Conservation (phyloP, 1,140 invertebrate species). For the Scaptomyza hsui region DNA sequence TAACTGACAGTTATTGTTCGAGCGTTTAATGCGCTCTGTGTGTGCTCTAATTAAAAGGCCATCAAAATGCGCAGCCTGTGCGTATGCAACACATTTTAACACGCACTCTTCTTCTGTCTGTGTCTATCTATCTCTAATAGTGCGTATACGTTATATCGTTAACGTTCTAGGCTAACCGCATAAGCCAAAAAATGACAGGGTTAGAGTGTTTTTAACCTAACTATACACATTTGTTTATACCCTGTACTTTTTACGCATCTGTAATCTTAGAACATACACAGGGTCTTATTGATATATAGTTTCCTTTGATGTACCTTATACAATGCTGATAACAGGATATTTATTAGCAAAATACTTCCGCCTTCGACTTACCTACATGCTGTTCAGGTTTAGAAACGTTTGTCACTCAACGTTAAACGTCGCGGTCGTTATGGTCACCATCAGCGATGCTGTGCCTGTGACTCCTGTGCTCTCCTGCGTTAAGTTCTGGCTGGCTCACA, state of each 20-base stretch:
- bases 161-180: conserved; percentile 11
- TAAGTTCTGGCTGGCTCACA: conserved; percentile 1
- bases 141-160: conserved; percentile 38
- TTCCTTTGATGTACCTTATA: too few species aligned
- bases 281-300: too few species aligned
- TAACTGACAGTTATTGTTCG: conserved; percentile 20
- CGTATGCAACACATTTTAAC: conserved; percentile 17
- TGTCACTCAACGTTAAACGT: conserved; percentile 28
- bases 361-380: not conserved
- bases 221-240: not conserved
- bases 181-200: not conserved
- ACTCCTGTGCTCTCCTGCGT: conserved; percentile 9
- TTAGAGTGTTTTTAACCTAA: not conserved
- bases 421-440: conserved; percentile 29
- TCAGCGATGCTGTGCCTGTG: conserved; percentile 1
- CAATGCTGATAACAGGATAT: too few species aligned
- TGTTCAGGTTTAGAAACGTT: conserved; percentile 24
- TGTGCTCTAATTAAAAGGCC: conserved; percentile 27
- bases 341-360: not conserved
- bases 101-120: too few species aligned
- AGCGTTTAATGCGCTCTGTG: conserved; percentile 6
- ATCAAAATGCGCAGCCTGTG: conserved; percentile 13
- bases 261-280: too few species aligned
- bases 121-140: not conserved
- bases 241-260: not conserved